Evolutionary conservation across 2,113 vertebrate genomes (phyloP).

Genomic region (Engraulis encrasicolus): DNA sequence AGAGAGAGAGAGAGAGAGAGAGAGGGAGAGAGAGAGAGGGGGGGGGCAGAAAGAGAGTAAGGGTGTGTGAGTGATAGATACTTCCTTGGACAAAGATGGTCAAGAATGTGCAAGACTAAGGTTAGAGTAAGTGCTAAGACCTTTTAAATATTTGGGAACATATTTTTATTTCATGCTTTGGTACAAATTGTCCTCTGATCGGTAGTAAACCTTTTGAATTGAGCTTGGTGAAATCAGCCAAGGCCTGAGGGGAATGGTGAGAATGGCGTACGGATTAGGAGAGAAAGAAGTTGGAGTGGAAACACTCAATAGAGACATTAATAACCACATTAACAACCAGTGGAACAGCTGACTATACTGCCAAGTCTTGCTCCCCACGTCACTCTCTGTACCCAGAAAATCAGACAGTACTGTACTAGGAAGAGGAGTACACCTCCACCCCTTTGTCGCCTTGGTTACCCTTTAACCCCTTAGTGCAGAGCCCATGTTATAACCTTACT

Average conservation of each 20-base stretch:
- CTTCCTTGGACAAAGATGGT: slow-evolving; percentile 34
- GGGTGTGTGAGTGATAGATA: background rate
- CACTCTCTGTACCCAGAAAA: background rate
- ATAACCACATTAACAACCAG: background rate
- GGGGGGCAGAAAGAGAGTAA: background rate
- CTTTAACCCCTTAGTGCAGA: too few relatives aligned
- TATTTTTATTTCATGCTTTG: background rate
- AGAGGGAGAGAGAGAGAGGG: background rate
- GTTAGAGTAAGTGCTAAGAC: too few relatives aligned
- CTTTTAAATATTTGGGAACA: too few relatives aligned
- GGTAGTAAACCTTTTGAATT: too few relatives aligned
- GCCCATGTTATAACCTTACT: too few relatives aligned
- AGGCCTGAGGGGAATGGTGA: background rate
- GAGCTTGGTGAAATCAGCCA: too few relatives aligned
- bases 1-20: background rate
- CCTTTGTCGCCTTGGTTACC: too few relatives aligned
- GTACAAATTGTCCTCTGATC: too few relatives aligned
- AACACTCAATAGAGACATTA: background rate
- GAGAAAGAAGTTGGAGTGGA: background rate
- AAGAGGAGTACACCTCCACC: too few relatives aligned
- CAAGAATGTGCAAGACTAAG: background rate
- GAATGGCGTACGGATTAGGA: background rate
- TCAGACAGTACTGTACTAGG: too few relatives aligned
- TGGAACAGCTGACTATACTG: background rate
- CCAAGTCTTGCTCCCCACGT: background rate